Percentiles rank a stretch among this genome's conserved stretches.
Evolutionary conservation across 92 coral and sea anemone genomes (phyloP).

Genomic region (Diadumene lineata): DNA sequence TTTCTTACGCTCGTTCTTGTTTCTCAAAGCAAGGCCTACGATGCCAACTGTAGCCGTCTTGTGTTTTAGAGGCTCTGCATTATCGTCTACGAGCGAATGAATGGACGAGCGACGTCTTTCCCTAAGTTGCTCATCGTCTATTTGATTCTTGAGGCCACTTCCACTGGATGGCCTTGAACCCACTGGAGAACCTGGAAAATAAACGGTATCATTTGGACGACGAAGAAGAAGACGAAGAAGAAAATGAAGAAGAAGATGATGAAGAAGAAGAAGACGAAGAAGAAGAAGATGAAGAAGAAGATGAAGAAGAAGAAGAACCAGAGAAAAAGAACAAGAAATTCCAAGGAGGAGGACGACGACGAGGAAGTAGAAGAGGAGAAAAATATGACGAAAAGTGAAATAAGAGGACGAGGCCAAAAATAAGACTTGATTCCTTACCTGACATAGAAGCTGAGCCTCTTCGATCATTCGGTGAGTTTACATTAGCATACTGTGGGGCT

Average conservation of each 20-base stretch:
- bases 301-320: no score
- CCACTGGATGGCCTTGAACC: conserved; percentile 24
- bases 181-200: conserved; percentile 22
- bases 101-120: conserved; percentile 73
- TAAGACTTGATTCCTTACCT: background rate
- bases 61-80: conserved; percentile 79
- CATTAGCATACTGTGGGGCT: conserved; percentile 3
- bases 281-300: no score
- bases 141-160: conserved; percentile 7
- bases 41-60: conserved; percentile 90
- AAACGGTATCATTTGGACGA: background rate
- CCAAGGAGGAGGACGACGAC: no score
- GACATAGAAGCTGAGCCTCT: conserved; percentile 30
- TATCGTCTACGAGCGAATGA: conserved; percentile 55
- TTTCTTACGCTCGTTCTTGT: conserved; percentile 78
- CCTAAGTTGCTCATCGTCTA: conserved; percentile 43
- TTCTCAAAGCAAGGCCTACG: conserved; percentile 80
- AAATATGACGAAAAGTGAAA: no score
- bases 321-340: no score
- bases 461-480: conserved; percentile 4
- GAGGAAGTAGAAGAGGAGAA: no score
- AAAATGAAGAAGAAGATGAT: no score
- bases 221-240: no score
- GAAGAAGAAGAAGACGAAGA: no score
- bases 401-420: no score